Conservation (phyloP, 2,888 invertebrate genomes). For the Lasiommata megera region DNA sequence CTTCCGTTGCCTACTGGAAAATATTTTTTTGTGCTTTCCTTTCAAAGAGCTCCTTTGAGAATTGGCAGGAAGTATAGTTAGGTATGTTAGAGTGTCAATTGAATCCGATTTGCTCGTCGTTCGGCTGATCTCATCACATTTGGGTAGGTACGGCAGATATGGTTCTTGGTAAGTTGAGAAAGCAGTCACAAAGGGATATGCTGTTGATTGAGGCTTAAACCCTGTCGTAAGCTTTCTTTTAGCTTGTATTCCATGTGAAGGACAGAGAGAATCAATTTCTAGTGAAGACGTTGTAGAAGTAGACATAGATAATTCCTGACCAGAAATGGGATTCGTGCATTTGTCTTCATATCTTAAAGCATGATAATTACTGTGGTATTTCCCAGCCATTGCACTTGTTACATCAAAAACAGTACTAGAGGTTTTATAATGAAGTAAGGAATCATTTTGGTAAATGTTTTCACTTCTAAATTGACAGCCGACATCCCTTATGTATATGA, state of each 20-base stretch:
- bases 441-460: constrained; percentile 41
- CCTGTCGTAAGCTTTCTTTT: constrained; percentile 35
- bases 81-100: constrained; percentile 13
- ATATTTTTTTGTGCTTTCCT: constrained; percentile 53
- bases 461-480: constrained; percentile 66
- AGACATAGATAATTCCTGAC: constrained; percentile 40
- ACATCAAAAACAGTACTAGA: constrained; percentile 53
- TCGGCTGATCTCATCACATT: constrained; percentile 10
- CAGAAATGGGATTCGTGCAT: constrained; percentile 47
- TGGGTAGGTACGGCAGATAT: constrained; percentile 25
- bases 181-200: constrained; percentile 43
- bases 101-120: constrained; percentile 10
- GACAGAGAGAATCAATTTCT: constrained; percentile 48
- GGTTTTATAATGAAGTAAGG: constrained; percentile 43
- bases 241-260: constrained; percentile 44
- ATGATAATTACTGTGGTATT: constrained; percentile 46
- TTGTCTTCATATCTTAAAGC: constrained; percentile 61
- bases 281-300: constrained; percentile 47
- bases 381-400: constrained; percentile 43
- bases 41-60: constrained; percentile 47
- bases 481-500: constrained; percentile 68
- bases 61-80: constrained; percentile 35
- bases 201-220: constrained; percentile 42
- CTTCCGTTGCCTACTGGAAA: constrained; percentile 47
- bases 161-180: constrained; percentile 37